Conservation (phyloP, 2,888 invertebrate genomes). For the Kuschelorhynchus macadamiae region DNA sequence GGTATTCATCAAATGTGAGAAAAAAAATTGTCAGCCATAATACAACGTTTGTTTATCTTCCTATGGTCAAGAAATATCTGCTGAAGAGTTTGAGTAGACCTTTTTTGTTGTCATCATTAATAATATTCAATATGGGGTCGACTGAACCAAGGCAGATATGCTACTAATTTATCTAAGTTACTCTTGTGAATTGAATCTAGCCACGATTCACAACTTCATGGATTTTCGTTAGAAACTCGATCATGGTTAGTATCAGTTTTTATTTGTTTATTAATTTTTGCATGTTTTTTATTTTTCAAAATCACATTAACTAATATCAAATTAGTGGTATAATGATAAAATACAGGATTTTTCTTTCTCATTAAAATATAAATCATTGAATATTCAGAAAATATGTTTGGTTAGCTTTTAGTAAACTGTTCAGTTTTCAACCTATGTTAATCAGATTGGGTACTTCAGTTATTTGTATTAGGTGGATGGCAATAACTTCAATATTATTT, state of each 20-base stretch:
- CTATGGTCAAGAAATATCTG: conserved; percentile 60
- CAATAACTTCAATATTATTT: too few relatives aligned
- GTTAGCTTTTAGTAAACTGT: too few relatives aligned
- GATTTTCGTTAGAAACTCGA: conserved; percentile 62
- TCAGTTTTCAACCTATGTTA: too few relatives aligned
- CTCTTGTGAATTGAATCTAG: conserved; percentile 55
- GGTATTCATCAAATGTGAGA: not conserved
- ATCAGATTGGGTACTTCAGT: too few relatives aligned
- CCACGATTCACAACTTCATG: conserved; percentile 59
- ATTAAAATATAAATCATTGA: too few relatives aligned
- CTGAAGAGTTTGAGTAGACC: conserved; percentile 58
- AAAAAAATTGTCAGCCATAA: conserved; percentile 1
- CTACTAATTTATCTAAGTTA: conserved; percentile 59
- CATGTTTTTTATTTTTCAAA: conserved; percentile 30
- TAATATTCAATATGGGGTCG: conserved; percentile 57
- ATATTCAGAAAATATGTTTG: too few relatives aligned
- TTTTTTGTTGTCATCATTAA: conserved; percentile 26
- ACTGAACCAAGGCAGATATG: conserved; percentile 63
- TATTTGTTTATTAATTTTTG: conserved; percentile 45
- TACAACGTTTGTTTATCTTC: conserved; percentile 53
- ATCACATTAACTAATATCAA: not conserved
- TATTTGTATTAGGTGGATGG: too few relatives aligned
- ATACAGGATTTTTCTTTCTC: too few relatives aligned
- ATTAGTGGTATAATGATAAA: not conserved
- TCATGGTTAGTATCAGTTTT: conserved; percentile 60